Base-by-base conservation (phyloP, 2,888 invertebrate genomes). In the Drosophila percnosoma region DNA sequence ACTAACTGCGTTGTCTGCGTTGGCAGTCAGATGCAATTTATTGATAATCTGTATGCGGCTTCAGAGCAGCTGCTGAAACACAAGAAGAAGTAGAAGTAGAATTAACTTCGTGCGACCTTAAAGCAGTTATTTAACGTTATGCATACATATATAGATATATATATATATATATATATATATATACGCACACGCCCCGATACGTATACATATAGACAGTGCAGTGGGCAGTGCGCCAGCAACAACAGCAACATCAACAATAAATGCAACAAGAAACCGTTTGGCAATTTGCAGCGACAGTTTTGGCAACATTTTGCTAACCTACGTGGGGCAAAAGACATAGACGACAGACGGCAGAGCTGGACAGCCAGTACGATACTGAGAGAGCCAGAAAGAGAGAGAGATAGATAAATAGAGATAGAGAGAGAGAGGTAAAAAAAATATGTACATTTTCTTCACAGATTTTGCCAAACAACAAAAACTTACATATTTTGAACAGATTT, bases 11-110 rank as follows among this genome's bases (percentile, higher is more conserved):
- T 64, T 82, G 80, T 83, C 82, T 81, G 85, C 82, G 64, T 76
- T 63, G 82, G 64, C 74, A 89, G 86, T 87, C 87, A 90, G 90
- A 83, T 90, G 90, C 90, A 86, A 86, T 86, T 86, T 86, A 86
- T 89, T 86, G 90, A 86, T 90, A 90, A 90, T 87, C 78, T 88
- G 69, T 82, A 62, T 75, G 75, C 59, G 62, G 79, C 63, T 78
- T 67, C 79, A 72, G 62, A 64, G 67, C 58, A 31, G 21, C 49
- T 42, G 63, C 55, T 45, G 45, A 8, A 24, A 45, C 24, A 8
- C 15, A 45, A 45, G 21, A 40, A 62, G n/a, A 62, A 52, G 48
- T 48, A 60, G 29, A 27, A 34, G 67, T 38, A 42, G 74, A 64
- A 66, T 61, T 68, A 78, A 82, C 72, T 77, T 68, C 65, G 67